phyloP scores from a whole-genome alignment of 2,888 invertebrate genomes.

The Xylota segnis region DNA sequence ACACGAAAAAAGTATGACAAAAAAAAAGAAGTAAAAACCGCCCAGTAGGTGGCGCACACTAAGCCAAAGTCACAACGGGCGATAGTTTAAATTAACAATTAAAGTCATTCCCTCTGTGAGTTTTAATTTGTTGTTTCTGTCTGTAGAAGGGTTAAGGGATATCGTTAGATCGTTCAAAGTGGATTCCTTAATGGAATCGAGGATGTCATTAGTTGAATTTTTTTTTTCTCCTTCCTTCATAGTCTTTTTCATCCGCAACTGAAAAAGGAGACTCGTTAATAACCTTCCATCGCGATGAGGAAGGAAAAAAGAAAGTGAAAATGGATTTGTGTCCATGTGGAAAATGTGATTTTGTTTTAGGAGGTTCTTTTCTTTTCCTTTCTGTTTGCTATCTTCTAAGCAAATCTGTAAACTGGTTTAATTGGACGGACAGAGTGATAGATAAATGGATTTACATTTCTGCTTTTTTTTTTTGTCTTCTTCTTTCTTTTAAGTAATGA shows the following conservation, averaged over 20 bases:
- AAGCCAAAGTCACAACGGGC: slow-evolving; percentile 29
- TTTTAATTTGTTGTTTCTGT: slow-evolving; percentile 43
- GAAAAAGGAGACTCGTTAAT: slow-evolving; percentile 56
- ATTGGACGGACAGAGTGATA: slow-evolving; percentile 56
- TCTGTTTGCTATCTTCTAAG: slow-evolving; percentile 34
- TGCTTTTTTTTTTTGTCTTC: not conserved
- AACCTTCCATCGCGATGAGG: slow-evolving; percentile 14
- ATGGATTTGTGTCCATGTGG: slow-evolving; percentile 65
- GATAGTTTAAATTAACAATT: slow-evolving; percentile 72
- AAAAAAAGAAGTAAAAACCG: not conserved
- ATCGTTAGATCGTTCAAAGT: slow-evolving; percentile 51
- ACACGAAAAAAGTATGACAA: not conserved
- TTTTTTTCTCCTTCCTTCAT: slow-evolving; percentile 11
- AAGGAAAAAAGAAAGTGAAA: slow-evolving; percentile 39
- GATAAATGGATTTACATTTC: slow-evolving; percentile 47
- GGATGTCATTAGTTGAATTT: slow-evolving; percentile 67
- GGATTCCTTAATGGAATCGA: slow-evolving; percentile 57
- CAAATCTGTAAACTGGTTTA: slow-evolving; percentile 59
- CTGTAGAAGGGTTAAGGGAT: slow-evolving; percentile 39
- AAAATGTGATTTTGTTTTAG: slow-evolving; percentile 61
- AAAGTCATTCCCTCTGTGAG: slow-evolving; percentile 62
- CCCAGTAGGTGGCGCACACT: slow-evolving; percentile 44
- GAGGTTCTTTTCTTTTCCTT: not conserved
- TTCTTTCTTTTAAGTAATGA: not conserved
- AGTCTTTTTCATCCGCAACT: slow-evolving; percentile 17